phyloP scores from a whole-genome alignment of 2,888 invertebrate species.

The Xestoiulus laeticollis region DNA sequence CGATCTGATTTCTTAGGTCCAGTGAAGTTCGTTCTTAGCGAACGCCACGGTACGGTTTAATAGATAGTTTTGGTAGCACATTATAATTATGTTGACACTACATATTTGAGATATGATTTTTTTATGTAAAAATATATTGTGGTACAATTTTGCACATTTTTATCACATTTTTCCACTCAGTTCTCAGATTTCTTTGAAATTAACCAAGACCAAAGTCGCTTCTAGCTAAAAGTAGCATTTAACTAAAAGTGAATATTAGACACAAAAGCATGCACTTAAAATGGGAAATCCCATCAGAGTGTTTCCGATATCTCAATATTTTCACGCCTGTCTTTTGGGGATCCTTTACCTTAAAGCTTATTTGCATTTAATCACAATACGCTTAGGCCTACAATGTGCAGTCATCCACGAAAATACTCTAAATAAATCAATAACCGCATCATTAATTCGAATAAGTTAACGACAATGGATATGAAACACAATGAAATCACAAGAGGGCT shows the following conservation, averaged over 20 bases:
- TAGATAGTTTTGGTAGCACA: too few relatives aligned
- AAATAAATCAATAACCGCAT: constrained; percentile 26
- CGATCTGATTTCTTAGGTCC: too few relatives aligned
- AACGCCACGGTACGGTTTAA: not conserved
- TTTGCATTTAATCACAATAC: constrained; percentile 19
- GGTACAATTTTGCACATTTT: not conserved
- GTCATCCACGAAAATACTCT: constrained; percentile 11
- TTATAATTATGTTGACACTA: too few relatives aligned
- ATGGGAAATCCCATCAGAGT: not conserved
- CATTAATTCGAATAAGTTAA: not conserved
- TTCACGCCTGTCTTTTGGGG: constrained; percentile 9
- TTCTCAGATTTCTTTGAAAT: not conserved
- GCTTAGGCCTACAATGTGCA: not conserved
- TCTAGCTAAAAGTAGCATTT: not conserved
- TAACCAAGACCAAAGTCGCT: not conserved
- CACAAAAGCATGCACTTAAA: not conserved
- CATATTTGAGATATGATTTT: too few relatives aligned
- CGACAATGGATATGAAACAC: not conserved
- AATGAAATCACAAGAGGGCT: not conserved
- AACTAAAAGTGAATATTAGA: not conserved
- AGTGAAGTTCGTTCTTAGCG: not conserved
- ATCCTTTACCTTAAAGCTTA: constrained; percentile 11
- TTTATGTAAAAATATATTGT: too few relatives aligned
- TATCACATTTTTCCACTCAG: not conserved
- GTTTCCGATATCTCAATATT: constrained; percentile 18